Conservation (phyloP, 1,140 invertebrate genomes). For the Drosophila kohkoa region DNA sequence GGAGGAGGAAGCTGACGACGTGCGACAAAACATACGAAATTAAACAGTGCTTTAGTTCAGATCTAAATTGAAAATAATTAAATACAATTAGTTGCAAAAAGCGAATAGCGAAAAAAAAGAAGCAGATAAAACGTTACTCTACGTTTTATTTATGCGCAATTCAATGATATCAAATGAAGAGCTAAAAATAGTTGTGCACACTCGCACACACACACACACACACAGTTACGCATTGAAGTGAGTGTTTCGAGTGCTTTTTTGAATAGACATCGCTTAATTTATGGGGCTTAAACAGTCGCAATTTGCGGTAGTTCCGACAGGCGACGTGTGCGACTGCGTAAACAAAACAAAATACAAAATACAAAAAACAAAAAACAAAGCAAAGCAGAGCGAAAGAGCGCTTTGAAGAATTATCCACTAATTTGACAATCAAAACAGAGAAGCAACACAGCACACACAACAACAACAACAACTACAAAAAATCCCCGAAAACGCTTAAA, state of each 20-base stretch:
- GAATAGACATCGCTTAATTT: slow-evolving; percentile 34
- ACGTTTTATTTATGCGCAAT: slow-evolving; percentile 63
- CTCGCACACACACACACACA: slow-evolving; percentile 9
- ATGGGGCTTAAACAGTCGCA: slow-evolving; percentile 25
- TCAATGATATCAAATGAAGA: slow-evolving; percentile 59
- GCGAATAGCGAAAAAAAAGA: background rate
- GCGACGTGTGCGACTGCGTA: slow-evolving; percentile 26
- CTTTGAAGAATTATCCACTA: slow-evolving; percentile 45
- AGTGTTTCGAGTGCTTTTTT: background rate
- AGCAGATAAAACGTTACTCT: slow-evolving; percentile 30
- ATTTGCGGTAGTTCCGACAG: slow-evolving; percentile 21
- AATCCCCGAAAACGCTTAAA: background rate
- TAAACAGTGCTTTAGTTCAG: slow-evolving; percentile 51
- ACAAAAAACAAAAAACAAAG: too few species aligned
- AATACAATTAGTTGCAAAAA: slow-evolving; percentile 66
- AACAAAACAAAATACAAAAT: slow-evolving; percentile 11
- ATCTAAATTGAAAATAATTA: slow-evolving; percentile 74
- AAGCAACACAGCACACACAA: background rate
- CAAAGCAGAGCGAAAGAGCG: background rate
- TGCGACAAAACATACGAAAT: slow-evolving; percentile 23
- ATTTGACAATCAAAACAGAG: slow-evolving; percentile 54
- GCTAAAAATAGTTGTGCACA: slow-evolving; percentile 58
- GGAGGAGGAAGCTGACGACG: background rate
- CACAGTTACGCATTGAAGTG: slow-evolving; percentile 5
- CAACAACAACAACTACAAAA: background rate